Evolutionary conservation across 2,113 vertebrate genomes (phyloP).

Genomic region (Crotalus viridis): DNA sequence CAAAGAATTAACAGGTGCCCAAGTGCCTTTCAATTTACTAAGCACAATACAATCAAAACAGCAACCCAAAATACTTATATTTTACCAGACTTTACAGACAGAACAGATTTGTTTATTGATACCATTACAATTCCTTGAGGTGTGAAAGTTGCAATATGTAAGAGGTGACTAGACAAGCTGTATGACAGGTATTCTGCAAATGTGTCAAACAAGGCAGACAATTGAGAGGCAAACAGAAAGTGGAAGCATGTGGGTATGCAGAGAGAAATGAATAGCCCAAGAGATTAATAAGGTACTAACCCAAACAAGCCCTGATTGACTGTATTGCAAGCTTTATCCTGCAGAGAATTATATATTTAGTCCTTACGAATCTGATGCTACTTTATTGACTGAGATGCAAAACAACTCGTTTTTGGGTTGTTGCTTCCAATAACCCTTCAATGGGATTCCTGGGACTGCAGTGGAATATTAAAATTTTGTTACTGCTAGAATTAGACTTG

Average conservation of each 20-base stretch:
- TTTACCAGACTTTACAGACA: slow-evolving; percentile 67
- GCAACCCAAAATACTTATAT: slow-evolving; percentile 47
- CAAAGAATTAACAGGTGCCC: slow-evolving; percentile 63
- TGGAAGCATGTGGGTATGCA: slow-evolving; percentile 29
- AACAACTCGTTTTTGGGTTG: slow-evolving; percentile 8
- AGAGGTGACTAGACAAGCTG: slow-evolving; percentile 66
- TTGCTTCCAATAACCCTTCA: slow-evolving; percentile 1
- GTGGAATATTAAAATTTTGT: slow-evolving; percentile 29
- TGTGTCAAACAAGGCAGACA: slow-evolving; percentile 59
- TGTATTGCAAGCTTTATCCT: not conserved
- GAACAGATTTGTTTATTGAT: slow-evolving; percentile 72
- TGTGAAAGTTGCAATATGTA: slow-evolving; percentile 66
- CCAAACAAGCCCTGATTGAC: not conserved
- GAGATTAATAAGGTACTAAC: slow-evolving; percentile 47
- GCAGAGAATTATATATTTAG: slow-evolving; percentile 1
- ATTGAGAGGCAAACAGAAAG: slow-evolving; percentile 61
- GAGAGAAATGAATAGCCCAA: slow-evolving; percentile 39
- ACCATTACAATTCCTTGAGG: slow-evolving; percentile 68
- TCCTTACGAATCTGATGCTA: slow-evolving; percentile 13
- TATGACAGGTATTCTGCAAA: slow-evolving; percentile 58
- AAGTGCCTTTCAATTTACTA: slow-evolving; percentile 57
- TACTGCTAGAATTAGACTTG: slow-evolving; percentile 21
- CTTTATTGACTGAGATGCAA: slow-evolving; percentile 34
- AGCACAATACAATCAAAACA: slow-evolving; percentile 24
- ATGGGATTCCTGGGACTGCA: slow-evolving; percentile 25